Evolutionary conservation across 2,113 vertebrate species (phyloP), one percentile per base, ranked within the genome.

Genomic region (Ochotona curzoniae): DNA sequence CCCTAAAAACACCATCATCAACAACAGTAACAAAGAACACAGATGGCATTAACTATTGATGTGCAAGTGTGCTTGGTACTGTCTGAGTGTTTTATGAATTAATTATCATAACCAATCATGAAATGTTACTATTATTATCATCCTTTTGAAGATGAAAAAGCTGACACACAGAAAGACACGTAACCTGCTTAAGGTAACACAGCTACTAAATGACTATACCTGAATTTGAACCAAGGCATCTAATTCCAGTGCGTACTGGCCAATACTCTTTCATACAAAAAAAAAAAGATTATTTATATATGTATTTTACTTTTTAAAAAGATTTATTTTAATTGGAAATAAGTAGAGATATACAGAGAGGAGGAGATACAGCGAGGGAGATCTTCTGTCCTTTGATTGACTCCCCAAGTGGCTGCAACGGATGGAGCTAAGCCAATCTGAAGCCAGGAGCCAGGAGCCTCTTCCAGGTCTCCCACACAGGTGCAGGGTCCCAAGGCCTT

Each of bases 131-230:
- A 32, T 83, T 64, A 81, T 83, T 66, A 73, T 54, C 44, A 32
- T 44, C 38, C 3, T 6, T 44, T 44, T 44, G 6, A 3, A 54
- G 61, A 70, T 79, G 67, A 91, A 73, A 30, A 85, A 85, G 70
- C 14, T 69, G 35, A 76, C 64, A 61, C 35, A 49, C 26, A 38
- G 81, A 85, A 78, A 69, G 30, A 49, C n/a, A 91, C 44, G 32
- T 67, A 91, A 73, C 10, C 71, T 91, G 21, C 18, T 32, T 14
- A 84, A 54, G 54, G 47, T 82, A 80, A 44, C 38, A 73, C 20
- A 82, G n/a, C 71, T 91, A 64, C 14, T 83, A 75, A 76, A 71
- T 83, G 69, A 18, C 76, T 90, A 64, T 83, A 28, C 21, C 32
- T 44, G 64, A 83, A 69, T 60, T 84, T 75, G 61, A 91, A 76